Evolutionary conservation across 2,888 invertebrate species (phyloP), one percentile per base, ranked within the genome.

Genomic region (Eugnorisma glareosa): DNA sequence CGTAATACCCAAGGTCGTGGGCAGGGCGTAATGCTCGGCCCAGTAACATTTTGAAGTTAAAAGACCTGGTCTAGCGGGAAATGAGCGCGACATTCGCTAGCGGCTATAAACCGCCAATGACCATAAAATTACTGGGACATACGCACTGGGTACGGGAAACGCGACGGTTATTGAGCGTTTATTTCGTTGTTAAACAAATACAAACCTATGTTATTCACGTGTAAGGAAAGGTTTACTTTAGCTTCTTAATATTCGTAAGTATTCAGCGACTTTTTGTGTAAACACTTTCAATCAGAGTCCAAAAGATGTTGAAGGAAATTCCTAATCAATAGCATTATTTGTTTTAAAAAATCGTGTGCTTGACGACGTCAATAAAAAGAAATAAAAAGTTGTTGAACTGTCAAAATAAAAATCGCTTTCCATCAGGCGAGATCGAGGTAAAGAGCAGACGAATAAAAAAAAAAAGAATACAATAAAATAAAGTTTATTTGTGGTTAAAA

Each of bases 81-180:
- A 78, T 73, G 40, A 61, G 54, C 59, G 63, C 59, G 35, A 68
- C 64, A 69, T 45, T 68, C 6, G 61, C 69, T 57, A n/a, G 69
- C 4, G 31, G 67, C 73, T 61, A 57, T 82, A 76, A 70, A 76
- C 66, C 43, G 31, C 45, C 66, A 7, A 76, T 78, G 83, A 76
- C 40, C 73, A 78, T 83, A 73, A 73, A 81, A 67, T 69, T 73
- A 67, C 48, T 43, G 28, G 28, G 15, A 15, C 35, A 0, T 21
- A 21, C 61, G 35, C 63, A 75, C 69, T 69, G 21, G 18, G 51
- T 43, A 1, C 1, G 8, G 2, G 51, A 69, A 69, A 37, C 57
- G 59, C 43, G 11, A 21, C 57, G 43, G 11, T 43, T 57, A 24
- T 35, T 31, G 11, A 2, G 13, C 37, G n/a, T 37, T 37, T n/a